Conservation (phyloP, 2,888 invertebrate species). For the Agriopis aurantiaria region DNA sequence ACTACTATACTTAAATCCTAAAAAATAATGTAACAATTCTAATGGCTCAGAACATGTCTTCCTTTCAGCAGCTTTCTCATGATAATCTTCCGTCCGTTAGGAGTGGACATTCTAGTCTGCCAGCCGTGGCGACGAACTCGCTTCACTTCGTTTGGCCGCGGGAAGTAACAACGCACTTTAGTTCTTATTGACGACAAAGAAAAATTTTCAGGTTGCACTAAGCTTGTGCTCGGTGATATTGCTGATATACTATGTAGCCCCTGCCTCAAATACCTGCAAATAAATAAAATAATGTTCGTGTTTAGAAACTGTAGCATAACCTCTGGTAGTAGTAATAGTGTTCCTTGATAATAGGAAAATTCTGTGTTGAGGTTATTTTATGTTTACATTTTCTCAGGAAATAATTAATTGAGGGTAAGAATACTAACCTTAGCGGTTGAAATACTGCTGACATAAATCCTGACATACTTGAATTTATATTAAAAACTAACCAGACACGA, state of each 20-base stretch:
- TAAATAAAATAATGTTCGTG: background rate
- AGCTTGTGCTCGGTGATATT: constrained; percentile 51
- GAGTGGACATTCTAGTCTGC: constrained; percentile 89
- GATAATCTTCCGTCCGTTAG: constrained; percentile 88
- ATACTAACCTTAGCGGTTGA: constrained; percentile 68
- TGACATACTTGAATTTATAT: constrained; percentile 49
- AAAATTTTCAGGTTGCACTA: constrained; percentile 68
- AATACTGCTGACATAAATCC: constrained; percentile 66
- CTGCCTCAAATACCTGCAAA: constrained; percentile 68
- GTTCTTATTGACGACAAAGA: constrained; percentile 71
- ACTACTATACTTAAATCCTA: background rate
- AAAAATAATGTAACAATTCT: constrained; percentile 44
- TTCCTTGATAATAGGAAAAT: background rate
- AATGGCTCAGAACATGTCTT: constrained; percentile 89
- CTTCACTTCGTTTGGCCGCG: constrained; percentile 90
- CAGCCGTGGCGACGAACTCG: constrained; percentile 91
- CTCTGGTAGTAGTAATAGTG: no score
- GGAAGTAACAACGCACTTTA: constrained; percentile 90
- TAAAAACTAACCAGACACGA: no score
- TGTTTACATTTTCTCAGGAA: background rate
- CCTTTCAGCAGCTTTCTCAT: constrained; percentile 93
- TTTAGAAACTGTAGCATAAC: background rate
- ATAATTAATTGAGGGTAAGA: background rate
- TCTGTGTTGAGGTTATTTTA: background rate
- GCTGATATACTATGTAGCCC: constrained; percentile 59